These are phyloP conservation scores for Sebastes dallii DNA, from an alignment of 2,797 vertebrate species.

Conservation along the genomic window DNA sequence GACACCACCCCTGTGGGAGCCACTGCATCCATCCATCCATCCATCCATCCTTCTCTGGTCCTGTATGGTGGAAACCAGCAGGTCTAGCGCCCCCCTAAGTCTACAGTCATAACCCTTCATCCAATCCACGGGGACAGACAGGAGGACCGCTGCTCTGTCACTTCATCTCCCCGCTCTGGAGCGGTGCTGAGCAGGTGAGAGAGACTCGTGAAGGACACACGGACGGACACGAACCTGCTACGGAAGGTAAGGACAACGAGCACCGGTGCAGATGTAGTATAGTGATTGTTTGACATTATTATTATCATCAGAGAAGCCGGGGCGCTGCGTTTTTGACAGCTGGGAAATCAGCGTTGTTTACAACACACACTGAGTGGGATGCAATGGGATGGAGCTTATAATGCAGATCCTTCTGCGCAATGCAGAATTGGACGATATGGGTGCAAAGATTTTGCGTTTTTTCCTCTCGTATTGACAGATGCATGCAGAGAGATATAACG, in stretches of 20 bases:
- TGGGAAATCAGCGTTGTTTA: constrained; percentile 67
- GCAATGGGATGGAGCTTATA: constrained; percentile 29
- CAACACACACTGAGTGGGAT: constrained; percentile 49
- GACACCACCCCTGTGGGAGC: neutral
- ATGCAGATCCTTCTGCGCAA: constrained; percentile 64
- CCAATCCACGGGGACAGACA: constrained; percentile 60
- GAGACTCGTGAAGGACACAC: constrained; percentile 72
- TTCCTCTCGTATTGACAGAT: neutral
- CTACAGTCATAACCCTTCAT: constrained; percentile 53
- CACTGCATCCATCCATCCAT: neutral
- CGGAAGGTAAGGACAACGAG: constrained; percentile 72
- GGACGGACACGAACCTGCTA: constrained; percentile 32
- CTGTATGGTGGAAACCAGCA: neutral
- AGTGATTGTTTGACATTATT: constrained; percentile 4
- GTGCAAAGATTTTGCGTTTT: neutral
- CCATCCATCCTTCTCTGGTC: no score
- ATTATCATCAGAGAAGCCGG: constrained; percentile 30
- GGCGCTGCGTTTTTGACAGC: constrained; percentile 59
- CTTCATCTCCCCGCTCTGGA: constrained; percentile 59
- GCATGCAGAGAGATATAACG: neutral
- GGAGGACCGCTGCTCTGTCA: constrained; percentile 61
- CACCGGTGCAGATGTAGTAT: no score
- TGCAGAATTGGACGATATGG: constrained; percentile 67
- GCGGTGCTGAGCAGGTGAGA: constrained; percentile 75
- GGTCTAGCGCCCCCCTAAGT: constrained; percentile 69